A percentile compares a stretch with the other conserved stretches of the same genome.
Evolutionary conservation across 2,797 vertebrate genomes (phyloP).

Genomic region (Stomatorhinus walkeri): DNA sequence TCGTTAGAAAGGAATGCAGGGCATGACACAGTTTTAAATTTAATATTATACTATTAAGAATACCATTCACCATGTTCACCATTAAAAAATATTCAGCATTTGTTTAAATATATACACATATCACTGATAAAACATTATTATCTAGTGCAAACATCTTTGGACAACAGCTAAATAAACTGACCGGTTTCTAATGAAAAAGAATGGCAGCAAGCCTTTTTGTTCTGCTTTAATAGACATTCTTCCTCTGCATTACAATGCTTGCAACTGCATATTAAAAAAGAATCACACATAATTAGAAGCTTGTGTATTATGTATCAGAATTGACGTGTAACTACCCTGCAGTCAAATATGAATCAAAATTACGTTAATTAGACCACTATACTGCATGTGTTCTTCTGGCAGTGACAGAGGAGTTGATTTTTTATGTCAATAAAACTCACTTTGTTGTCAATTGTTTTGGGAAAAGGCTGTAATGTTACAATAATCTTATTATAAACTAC

Average conservation of each 20-base stretch:
- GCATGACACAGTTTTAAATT: neutral
- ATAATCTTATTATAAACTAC: neutral
- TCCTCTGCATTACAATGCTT: neutral
- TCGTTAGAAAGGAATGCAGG: neutral
- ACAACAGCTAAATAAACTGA: neutral
- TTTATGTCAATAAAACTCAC: neutral
- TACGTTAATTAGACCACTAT: neutral
- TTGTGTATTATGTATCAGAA: neutral
- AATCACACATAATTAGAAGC: neutral
- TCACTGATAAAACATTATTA: neutral
- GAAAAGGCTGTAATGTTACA: neutral
- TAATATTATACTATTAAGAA: neutral
- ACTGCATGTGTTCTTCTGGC: neutral
- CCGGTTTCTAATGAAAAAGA: neutral
- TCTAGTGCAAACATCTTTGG: neutral
- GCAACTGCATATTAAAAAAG: neutral
- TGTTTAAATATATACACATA: neutral
- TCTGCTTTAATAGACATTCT: neutral
- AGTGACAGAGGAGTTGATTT: neutral
- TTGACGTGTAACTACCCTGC: no score
- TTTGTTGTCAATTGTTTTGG: neutral
- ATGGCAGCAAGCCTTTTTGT: neutral
- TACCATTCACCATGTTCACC: neutral
- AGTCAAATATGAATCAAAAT: neutral
- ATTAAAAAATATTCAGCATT: neutral